Percentiles rank a stretch among this genome's conserved stretches.
Conservation (phyloP, 2,888 invertebrate genomes). For the Listrodromus nycthemerus region DNA sequence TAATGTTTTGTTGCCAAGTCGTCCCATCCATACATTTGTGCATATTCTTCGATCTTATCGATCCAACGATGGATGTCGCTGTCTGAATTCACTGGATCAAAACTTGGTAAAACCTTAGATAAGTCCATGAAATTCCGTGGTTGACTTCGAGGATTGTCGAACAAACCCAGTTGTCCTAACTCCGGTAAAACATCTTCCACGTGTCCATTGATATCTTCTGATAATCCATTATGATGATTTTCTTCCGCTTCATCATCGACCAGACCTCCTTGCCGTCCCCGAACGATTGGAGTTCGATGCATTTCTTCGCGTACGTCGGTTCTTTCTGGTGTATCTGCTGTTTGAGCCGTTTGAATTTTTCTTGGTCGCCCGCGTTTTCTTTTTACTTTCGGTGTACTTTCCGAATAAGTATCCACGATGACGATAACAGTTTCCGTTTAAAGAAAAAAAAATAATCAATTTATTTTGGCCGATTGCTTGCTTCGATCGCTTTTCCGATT, state of each 20-base stretch:
- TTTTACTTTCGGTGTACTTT: conserved; percentile 7
- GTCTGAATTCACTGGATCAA: conserved; percentile 60
- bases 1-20: conserved; percentile 69
- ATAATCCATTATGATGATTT: not conserved
- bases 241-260: not conserved
- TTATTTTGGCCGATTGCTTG: conserved; percentile 30
- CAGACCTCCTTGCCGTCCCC: not conserved
- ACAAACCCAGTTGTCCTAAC: conserved; percentile 16
- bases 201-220: not conserved
- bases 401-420: not conserved
- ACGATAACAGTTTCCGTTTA: not conserved
- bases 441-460: conserved; percentile 32
- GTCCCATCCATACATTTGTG: conserved; percentile 68
- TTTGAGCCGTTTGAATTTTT: not conserved
- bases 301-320: not conserved
- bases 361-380: conserved; percentile 26
- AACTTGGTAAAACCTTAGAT: conserved; percentile 49
- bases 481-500: not conserved
- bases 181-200: not conserved
- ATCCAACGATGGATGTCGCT: conserved; percentile 63
- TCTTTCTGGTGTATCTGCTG: not conserved
- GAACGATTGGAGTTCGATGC: not conserved
- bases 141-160: conserved; percentile 13
- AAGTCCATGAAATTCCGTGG: conserved; percentile 17
- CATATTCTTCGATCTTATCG: conserved; percentile 70